A percentile compares a stretch with the other conserved stretches of the same genome.
These are phyloP conservation scores for Chrysoperla carnea DNA, from an alignment of 1,140 invertebrate species.

Conservation along the genomic window DNA sequence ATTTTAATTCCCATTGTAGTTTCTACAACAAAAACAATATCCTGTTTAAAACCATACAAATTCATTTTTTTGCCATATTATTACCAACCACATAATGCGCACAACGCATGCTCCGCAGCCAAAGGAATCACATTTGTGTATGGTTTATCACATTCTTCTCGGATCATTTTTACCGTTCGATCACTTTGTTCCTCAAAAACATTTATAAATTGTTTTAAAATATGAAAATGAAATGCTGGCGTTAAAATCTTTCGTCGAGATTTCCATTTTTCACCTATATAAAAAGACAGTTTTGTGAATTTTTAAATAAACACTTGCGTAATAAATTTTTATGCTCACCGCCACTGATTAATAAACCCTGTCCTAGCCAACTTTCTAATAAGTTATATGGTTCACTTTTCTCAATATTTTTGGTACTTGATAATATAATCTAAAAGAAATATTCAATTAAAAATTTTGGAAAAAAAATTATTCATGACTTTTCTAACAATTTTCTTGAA, in stretches of 20 bases:
- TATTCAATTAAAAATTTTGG: background rate
- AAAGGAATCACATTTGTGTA: background rate
- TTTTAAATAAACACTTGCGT: background rate
- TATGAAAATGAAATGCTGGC: constrained; percentile 68
- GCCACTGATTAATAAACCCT: background rate
- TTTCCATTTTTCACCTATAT: constrained; percentile 59
- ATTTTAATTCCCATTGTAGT: constrained; percentile 3
- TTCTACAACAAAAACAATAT: background rate
- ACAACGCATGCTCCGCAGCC: background rate
- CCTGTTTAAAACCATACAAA: background rate
- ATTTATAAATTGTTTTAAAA: constrained; percentile 54
- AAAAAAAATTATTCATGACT: too few species aligned
- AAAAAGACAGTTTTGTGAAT: background rate
- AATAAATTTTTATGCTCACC: background rate
- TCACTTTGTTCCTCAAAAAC: constrained; percentile 45
- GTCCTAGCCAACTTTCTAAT: background rate
- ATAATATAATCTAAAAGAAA: background rate
- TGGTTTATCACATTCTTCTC: background rate
- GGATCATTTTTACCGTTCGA: constrained; percentile 25
- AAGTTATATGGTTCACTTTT: background rate
- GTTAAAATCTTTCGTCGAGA: constrained; percentile 53
- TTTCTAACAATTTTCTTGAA: too few species aligned
- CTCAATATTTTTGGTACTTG: constrained; percentile 1
- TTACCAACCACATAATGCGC: background rate
- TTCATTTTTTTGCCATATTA: background rate